phyloP scores from a whole-genome alignment of 2,113 vertebrate species.

The Pterocles burchelli region DNA sequence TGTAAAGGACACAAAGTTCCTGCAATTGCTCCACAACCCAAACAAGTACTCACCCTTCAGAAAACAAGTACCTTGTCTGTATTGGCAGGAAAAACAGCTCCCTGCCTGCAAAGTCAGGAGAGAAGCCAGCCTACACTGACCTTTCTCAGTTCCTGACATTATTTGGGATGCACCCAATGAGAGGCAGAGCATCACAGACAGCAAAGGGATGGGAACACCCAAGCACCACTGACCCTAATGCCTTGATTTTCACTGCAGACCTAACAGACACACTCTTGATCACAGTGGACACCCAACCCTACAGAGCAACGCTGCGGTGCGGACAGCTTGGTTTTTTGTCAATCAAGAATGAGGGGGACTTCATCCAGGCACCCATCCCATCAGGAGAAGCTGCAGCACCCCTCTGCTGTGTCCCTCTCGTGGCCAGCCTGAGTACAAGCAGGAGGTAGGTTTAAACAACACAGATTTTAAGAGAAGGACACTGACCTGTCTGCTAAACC shows the following conservation, averaged over 20 bases:
- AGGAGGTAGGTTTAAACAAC: not conserved
- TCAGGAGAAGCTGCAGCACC: not conserved
- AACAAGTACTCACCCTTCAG: not conserved
- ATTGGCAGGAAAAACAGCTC: not conserved
- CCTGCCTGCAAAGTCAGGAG: not conserved
- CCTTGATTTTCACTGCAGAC: not conserved
- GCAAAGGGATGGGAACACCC: not conserved
- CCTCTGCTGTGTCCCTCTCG: not conserved
- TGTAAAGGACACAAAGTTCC: not conserved
- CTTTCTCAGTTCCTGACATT: not conserved
- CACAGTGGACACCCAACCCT: not conserved
- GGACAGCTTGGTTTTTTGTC: not conserved
- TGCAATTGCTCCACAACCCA: not conserved
- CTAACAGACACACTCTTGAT: not conserved
- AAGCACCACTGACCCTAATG: not conserved
- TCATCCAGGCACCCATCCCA: not conserved
- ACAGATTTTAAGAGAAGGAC: not conserved
- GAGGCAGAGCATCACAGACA: not conserved
- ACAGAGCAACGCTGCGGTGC: not conserved
- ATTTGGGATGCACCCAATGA: not conserved
- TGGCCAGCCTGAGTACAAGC: not conserved
- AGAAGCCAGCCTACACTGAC: not conserved
- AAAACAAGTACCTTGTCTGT: not conserved
- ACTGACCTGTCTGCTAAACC: not conserved
- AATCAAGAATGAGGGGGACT: rapidly evolving